Evolutionary conservation across 1,140 invertebrate species (phyloP).

Genomic region (Apis mellifera): DNA sequence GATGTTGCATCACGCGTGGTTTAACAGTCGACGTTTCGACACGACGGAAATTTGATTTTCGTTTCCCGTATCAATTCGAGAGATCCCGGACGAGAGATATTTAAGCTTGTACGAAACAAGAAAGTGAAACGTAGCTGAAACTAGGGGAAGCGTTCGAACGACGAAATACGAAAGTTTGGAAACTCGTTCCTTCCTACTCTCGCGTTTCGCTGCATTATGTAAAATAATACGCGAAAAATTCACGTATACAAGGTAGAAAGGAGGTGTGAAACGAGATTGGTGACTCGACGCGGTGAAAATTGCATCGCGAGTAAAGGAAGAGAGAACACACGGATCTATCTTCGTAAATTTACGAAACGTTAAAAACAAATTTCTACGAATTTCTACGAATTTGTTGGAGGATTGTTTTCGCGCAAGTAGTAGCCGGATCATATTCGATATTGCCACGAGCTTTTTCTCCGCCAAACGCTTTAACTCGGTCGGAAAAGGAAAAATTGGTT

Average conservation of each 20-base stretch:
- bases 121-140: slow-evolving; percentile 1
- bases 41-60: not conserved
- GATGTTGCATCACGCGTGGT: too few relatives aligned
- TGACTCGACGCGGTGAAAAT: not conserved
- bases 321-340: not conserved
- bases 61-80: not conserved
- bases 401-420: not conserved
- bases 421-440: too few relatives aligned
- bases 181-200: not conserved
- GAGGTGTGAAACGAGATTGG: not conserved
- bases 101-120: not conserved
- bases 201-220: not conserved
- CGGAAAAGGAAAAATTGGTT: not conserved
- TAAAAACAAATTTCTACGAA: not conserved
- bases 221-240: not conserved
- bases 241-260: too few relatives aligned
- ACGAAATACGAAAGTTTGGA: not conserved
- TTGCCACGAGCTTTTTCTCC: too few relatives aligned
- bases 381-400: not conserved
- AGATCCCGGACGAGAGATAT: not conserved
- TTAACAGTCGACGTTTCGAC: not conserved
- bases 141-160: too few relatives aligned
- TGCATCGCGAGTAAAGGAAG: not conserved
- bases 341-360: not conserved
- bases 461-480: too few relatives aligned